Conservation (phyloP, 2,113 vertebrate species). For the Tricholaema leucomelas region DNA sequence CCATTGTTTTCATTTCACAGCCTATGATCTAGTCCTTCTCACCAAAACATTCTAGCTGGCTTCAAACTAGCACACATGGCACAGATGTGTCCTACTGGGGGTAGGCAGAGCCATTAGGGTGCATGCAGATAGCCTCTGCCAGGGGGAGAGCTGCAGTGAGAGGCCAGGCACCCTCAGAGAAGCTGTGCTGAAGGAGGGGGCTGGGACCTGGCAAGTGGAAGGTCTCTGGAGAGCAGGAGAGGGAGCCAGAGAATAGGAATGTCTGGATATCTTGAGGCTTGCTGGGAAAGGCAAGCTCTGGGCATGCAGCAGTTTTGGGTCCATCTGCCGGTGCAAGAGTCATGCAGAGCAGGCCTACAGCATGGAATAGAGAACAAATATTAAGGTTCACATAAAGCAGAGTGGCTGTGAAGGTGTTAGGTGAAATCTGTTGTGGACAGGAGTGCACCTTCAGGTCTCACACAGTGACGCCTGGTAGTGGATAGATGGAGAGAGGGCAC, state of each 20-base stretch:
- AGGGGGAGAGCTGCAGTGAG: rapidly evolving
- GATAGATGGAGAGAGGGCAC: neutral
- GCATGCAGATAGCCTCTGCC: neutral
- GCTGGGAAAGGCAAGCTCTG: neutral
- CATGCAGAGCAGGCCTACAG: neutral
- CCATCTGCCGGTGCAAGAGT: rapidly evolving
- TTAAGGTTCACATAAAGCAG: neutral
- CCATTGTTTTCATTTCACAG: no score
- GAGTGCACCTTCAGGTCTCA: rapidly evolving
- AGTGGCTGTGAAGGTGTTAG: neutral
- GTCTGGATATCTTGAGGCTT: neutral
- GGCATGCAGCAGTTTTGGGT: rapidly evolving
- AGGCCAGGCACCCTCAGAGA: neutral
- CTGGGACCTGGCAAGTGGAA: neutral
- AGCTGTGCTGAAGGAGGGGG: rapidly evolving
- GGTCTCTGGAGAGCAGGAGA: neutral
- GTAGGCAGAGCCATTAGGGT: neutral
- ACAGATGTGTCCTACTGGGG: neutral
- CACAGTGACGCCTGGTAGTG: neutral
- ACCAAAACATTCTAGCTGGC: no score
- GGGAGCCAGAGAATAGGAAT: neutral
- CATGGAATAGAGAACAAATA: neutral
- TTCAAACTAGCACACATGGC: no score
- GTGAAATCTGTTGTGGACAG: neutral
- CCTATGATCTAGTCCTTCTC: no score